These are phyloP conservation scores for Drosophila fulvimacula DNA, from an alignment of 2,888 invertebrate genomes.

Conservation along the genomic window DNA sequence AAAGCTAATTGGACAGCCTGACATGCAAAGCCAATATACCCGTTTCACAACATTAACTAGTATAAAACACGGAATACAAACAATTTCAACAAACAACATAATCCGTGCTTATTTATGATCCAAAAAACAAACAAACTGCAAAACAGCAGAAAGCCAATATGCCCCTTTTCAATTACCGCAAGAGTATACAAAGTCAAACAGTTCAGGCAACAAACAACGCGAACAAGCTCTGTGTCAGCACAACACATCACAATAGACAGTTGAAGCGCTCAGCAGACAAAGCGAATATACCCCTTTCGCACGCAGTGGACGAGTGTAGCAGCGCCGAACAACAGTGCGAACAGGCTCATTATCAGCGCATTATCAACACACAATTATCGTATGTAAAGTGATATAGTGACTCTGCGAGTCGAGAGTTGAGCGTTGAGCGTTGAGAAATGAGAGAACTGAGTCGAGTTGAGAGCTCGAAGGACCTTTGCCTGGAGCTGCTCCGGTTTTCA, in stretches of 20 bases:
- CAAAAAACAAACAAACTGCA: background rate
- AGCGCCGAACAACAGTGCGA: slow-evolving; percentile 5
- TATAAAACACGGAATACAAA: background rate
- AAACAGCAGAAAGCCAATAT: background rate
- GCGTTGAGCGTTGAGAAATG: background rate
- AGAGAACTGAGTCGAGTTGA: background rate
- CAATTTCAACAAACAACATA: background rate
- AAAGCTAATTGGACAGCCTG: too few species aligned
- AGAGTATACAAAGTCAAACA: background rate
- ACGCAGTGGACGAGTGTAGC: background rate
- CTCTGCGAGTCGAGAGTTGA: slow-evolving; percentile 25
- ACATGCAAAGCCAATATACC: background rate
- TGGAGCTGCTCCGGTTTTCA: slow-evolving; percentile 21
- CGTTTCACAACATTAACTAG: background rate
- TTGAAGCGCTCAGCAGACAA: background rate
- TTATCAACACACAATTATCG: slow-evolving; percentile 78
- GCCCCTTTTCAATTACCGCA: background rate
- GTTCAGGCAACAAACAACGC: background rate
- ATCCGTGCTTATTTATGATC: too few species aligned
- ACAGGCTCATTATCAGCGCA: slow-evolving; percentile 60
- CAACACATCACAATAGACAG: background rate
- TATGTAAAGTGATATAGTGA: slow-evolving; percentile 72
- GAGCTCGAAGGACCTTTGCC: background rate
- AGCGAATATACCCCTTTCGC: background rate
- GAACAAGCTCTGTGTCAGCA: background rate